phyloP scores from a whole-genome alignment of 2,113 vertebrate species.

The Otis tarda region DNA sequence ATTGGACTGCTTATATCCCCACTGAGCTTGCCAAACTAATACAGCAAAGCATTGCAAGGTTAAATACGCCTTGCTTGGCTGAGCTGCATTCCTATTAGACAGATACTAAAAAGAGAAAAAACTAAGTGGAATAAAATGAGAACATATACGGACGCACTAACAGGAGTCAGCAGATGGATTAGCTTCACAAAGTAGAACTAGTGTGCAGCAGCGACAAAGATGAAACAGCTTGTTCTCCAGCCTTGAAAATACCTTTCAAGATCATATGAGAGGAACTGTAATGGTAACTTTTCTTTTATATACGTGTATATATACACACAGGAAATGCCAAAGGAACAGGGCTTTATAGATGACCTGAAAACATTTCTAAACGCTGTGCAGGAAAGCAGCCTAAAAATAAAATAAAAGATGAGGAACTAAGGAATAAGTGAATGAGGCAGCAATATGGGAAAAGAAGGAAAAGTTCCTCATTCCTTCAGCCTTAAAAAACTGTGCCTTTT shows the following conservation, averaged over 20 bases:
- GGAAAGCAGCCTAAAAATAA: background rate
- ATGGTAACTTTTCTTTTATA: background rate
- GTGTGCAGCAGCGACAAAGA: background rate
- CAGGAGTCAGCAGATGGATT: background rate
- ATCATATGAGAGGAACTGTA: background rate
- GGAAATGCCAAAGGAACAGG: background rate
- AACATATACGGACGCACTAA: background rate
- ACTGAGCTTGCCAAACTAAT: background rate
- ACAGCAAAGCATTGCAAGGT: background rate
- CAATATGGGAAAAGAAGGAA: background rate
- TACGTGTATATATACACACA: background rate
- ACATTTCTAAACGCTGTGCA: background rate
- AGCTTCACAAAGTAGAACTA: background rate
- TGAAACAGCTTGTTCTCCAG: background rate
- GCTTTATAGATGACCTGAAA: background rate
- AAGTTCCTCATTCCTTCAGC: background rate
- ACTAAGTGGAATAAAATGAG: background rate
- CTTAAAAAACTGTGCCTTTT: background rate
- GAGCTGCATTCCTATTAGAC: background rate
- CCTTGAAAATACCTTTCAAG: constrained; percentile 21
- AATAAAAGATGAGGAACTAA: background rate
- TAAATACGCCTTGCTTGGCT: background rate
- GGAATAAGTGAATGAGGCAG: background rate
- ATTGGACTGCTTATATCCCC: background rate
- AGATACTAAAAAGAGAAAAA: background rate